Evolutionary conservation across 2,888 invertebrate species (phyloP).

Genomic region (Griposia aprilina): DNA sequence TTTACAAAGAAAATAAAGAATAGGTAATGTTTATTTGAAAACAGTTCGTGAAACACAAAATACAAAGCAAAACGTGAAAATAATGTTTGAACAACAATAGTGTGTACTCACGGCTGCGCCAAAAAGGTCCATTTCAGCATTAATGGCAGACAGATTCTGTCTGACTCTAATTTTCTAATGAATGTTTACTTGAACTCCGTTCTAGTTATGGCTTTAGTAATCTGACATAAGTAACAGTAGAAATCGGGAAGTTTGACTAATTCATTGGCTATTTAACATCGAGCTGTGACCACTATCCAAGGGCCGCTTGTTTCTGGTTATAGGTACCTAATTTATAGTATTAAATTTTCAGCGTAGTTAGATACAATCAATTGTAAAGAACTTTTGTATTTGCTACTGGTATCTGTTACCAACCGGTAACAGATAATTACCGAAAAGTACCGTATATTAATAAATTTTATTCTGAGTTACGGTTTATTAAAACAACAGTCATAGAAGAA

Average conservation of each 20-base stretch:
- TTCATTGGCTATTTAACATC: neutral
- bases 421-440: neutral
- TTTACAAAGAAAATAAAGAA: no score
- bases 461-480: conserved; percentile 1
- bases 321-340: no score
- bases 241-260: neutral
- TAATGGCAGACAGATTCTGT: neutral
- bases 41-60: neutral
- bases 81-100: neutral
- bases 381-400: neutral
- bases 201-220: neutral
- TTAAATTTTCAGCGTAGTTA: no score
- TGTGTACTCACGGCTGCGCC: neutral
- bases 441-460: conserved; percentile 17
- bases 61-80: neutral
- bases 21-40: neutral
- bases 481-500: conserved; percentile 4
- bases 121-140: neutral
- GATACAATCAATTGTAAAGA: neutral
- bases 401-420: neutral
- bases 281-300: neutral
- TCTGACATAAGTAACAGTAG: neutral
- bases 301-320: neutral
- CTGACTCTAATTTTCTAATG: neutral
- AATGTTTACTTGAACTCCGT: neutral